Percentiles rank a stretch among this genome's conserved stretches.
These are phyloP conservation scores for Amblyornis subalaris DNA, from an alignment of 2,113 vertebrate genomes.

Conservation along the genomic window DNA sequence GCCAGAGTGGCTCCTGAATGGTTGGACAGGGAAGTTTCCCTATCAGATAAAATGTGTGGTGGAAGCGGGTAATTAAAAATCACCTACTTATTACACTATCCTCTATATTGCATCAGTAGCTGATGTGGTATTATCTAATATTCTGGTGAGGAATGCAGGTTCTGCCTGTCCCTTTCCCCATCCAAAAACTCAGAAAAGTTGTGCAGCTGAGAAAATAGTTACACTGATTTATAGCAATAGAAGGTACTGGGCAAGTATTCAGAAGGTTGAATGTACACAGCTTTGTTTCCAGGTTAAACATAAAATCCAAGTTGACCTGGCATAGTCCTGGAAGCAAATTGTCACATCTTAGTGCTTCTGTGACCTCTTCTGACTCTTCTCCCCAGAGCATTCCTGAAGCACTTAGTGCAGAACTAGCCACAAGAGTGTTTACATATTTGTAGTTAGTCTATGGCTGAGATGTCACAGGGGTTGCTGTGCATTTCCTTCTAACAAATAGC, in stretches of 20 bases:
- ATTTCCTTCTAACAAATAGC: neutral
- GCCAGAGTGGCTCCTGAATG: neutral
- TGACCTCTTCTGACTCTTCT: neutral
- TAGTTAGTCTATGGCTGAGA: neutral
- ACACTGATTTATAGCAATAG: neutral
- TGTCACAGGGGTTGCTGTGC: neutral
- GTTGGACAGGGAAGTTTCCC: neutral
- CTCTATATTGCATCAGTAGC: neutral
- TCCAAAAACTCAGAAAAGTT: neutral
- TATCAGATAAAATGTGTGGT: neutral
- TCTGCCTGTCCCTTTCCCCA: neutral
- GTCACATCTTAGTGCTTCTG: rapidly evolving
- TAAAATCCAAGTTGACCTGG: neutral
- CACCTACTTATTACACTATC: neutral
- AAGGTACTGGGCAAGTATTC: neutral
- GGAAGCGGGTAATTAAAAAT: neutral
- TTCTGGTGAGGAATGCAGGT: neutral
- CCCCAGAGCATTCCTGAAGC: neutral
- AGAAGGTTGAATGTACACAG: neutral
- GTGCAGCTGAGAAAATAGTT: neutral
- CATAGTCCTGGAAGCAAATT: neutral
- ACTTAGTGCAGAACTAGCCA: neutral
- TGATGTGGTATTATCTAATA: rapidly evolving
- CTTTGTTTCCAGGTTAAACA: neutral
- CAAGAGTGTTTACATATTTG: neutral